Evolutionary conservation across 2,113 vertebrate species (phyloP).

Genomic region (Piprites chloris): DNA sequence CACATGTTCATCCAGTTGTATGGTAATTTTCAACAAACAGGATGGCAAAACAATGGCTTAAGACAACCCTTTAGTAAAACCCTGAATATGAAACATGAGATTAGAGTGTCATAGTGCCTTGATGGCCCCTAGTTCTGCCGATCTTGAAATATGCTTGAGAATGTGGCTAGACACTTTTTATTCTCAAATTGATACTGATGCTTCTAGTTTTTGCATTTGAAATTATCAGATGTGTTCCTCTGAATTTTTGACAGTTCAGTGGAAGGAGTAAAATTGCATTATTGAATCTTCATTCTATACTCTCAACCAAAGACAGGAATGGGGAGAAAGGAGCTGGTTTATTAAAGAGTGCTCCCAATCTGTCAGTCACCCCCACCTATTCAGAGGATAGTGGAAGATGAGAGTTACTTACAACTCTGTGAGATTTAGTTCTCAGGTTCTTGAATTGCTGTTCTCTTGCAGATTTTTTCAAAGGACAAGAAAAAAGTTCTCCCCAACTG

Average conservation of each 20-base stretch:
- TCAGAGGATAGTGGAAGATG: slow-evolving; percentile 1
- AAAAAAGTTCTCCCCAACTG: not conserved
- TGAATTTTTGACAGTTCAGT: not conserved
- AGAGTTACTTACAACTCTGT: not conserved
- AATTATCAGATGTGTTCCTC: not conserved
- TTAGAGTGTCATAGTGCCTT: not conserved
- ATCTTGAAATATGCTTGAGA: not conserved
- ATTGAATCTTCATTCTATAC: not conserved
- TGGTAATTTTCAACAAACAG: not conserved
- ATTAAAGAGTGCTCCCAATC: not conserved
- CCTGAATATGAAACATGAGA: not conserved
- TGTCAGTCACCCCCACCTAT: slow-evolving; percentile 3
- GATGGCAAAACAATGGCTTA: not conserved
- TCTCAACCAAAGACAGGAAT: not conserved
- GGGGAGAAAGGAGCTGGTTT: not conserved
- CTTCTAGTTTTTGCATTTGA: slow-evolving; percentile 9
- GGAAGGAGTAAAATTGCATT: not conserved
- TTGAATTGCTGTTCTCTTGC: not conserved
- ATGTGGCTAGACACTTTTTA: not conserved
- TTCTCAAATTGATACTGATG: not conserved
- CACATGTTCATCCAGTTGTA: not conserved
- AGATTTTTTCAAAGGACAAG: slow-evolving; percentile 9
- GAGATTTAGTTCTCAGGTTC: not conserved
- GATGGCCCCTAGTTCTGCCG: not conserved
- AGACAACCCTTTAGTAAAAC: not conserved